A percentile compares a stretch with the other conserved stretches of the same genome.
Conservation (phyloP, 2,797 vertebrate genomes). For the Oryzias sinensis region DNA sequence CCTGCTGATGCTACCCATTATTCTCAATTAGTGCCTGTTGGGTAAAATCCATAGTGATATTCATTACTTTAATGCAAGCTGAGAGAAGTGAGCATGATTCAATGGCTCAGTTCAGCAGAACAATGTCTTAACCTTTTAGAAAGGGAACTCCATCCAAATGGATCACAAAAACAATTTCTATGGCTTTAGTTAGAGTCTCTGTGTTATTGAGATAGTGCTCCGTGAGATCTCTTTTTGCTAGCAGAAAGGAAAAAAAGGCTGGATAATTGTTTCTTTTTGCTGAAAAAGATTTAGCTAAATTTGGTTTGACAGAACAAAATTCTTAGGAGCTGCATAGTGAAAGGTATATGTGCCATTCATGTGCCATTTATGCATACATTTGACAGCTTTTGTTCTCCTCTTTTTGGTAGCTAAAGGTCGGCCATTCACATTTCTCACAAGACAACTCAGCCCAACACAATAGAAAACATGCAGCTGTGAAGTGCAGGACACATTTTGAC, state of each 20-base stretch:
- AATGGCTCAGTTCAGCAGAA: slow-evolving; percentile 10
- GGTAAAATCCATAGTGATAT: not conserved
- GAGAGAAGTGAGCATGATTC: slow-evolving; percentile 12
- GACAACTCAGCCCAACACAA: slow-evolving; percentile 42
- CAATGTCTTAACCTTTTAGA: not conserved
- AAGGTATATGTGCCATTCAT: slow-evolving; percentile 2
- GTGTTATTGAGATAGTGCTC: not conserved
- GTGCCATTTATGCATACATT: slow-evolving; percentile 9
- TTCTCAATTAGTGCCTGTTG: slow-evolving; percentile 27
- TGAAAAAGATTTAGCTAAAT: slow-evolving; percentile 1
- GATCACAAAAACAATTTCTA: not conserved
- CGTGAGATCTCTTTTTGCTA: not conserved
- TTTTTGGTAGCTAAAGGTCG: slow-evolving; percentile 40
- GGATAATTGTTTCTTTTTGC: not conserved
- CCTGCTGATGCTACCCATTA: slow-evolving; percentile 38
- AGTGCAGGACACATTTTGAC: slow-evolving; percentile 51
- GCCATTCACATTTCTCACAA: slow-evolving; percentile 34
- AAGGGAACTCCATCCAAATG: not conserved
- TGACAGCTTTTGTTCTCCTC: slow-evolving; percentile 12
- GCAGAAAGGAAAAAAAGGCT: not conserved
- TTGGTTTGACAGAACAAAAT: not conserved
- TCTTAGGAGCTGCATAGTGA: slow-evolving; percentile 2
- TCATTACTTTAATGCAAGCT: slow-evolving; percentile 1
- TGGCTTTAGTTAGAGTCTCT: not conserved
- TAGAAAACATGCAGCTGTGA: slow-evolving; percentile 32